These are phyloP conservation scores for Coelinius sp. DNA, from an alignment of 2,888 invertebrate species.

Conservation along the genomic window DNA sequence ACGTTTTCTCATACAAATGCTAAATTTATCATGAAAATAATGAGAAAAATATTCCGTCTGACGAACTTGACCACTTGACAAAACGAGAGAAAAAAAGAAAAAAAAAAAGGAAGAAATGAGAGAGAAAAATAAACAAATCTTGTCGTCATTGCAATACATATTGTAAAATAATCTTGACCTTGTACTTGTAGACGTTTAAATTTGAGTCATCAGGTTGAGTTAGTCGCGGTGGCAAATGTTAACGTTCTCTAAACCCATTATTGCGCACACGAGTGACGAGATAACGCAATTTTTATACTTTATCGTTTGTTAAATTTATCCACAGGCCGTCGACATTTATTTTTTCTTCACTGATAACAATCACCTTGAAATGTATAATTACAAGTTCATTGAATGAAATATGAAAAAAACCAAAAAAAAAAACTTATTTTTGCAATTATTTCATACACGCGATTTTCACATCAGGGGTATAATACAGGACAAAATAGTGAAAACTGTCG, in stretches of 20 bases:
- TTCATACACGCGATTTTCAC: neutral
- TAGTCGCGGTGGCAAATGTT: neutral
- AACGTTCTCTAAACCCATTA: slow-evolving; percentile 6
- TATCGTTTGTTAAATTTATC: neutral
- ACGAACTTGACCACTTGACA: slow-evolving; percentile 3
- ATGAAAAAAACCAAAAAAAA: neutral
- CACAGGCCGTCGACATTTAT: slow-evolving; percentile 13
- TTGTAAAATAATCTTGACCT: slow-evolving; percentile 20
- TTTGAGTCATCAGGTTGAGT: slow-evolving; percentile 30
- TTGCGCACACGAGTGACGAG: neutral
- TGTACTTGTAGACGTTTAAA: slow-evolving; percentile 29
- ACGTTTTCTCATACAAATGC: neutral
- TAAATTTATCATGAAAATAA: neutral
- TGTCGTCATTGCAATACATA: neutral
- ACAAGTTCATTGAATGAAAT: neutral
- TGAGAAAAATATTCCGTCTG: neutral
- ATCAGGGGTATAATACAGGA: neutral
- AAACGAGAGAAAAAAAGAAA: neutral
- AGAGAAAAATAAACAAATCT: neutral
- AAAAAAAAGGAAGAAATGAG: too few relatives aligned
- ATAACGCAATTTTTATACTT: neutral
- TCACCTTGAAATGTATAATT: slow-evolving; percentile 15
- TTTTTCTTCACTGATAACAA: slow-evolving; percentile 3
- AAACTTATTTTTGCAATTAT: neutral
- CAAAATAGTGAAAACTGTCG: neutral